Evolutionary conservation across 2,797 vertebrate genomes (phyloP), one percentile per base, ranked within the genome.

Genomic region (Danio choprae): DNA sequence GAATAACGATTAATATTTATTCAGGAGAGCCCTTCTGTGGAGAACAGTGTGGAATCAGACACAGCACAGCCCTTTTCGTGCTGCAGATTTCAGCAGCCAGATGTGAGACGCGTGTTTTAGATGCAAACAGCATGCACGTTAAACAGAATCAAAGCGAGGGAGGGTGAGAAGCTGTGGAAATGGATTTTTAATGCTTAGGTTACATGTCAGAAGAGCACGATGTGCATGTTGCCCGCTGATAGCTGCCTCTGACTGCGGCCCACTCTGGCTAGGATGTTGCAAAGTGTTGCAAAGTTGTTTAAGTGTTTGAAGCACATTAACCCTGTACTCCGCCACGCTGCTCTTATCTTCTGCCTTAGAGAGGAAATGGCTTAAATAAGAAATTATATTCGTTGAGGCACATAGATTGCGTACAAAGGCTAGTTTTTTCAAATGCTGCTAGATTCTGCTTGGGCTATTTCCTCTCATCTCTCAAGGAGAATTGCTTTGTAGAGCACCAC

Each of bases 1-100:
- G 81, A 88, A 82, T 84, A 84, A 89, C 76, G 82, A 85, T 90
- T 90, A 87, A 92, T 90, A 90, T 92, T 91, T 89, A 90, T 91
- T 90, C 87, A 89, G 87, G 81, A 65, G 16, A 81, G 85, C 81
- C 85, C 87, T 86, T 80, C 76, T 82, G 83, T 73, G 71, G 88
- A 88, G 82, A 86, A 86, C 71, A 74, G 81, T 68, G 76, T 63
- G 74, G 73, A 87, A 85, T 87, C 81, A 84, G 83, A 18, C 76
- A 86, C 80, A 67, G 70, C 74, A 85, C 87, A 87, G 86, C 67
- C 78, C 81, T 78, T 78, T 84, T 67, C 76, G 72, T 69, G 15
- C 16, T 38, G 4, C 9, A 74, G 29, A 79, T 70, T 68, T 5
- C 50, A 60, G 43, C 69, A 67, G 40, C 71, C 64, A 78, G 69